These are phyloP conservation scores for Alosa alosa DNA, from an alignment of 2,113 vertebrate species.

Conservation along the genomic window DNA sequence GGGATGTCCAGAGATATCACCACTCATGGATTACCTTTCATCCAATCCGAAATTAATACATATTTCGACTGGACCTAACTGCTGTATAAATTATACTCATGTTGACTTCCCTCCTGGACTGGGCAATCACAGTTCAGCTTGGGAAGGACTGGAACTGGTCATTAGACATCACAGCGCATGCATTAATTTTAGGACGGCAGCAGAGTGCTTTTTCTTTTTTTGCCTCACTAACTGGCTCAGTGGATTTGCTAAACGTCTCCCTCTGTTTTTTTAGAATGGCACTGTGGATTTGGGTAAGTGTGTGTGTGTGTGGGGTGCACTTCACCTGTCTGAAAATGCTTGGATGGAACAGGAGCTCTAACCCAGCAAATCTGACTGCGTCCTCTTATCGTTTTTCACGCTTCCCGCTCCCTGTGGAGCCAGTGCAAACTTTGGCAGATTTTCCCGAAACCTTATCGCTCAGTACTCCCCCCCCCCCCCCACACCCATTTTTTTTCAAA, in stretches of 20 bases:
- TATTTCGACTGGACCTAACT: too few relatives aligned
- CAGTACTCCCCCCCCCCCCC: background rate
- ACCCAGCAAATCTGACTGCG: background rate
- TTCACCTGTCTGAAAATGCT: background rate
- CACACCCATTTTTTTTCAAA: background rate
- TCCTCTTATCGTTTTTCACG: constrained; percentile 1
- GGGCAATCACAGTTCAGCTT: background rate
- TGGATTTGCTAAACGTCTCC: background rate
- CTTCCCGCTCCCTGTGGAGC: background rate
- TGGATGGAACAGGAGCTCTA: background rate
- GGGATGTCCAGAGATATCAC: too few relatives aligned
- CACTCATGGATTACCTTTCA: too few relatives aligned
- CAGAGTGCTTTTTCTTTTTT: background rate
- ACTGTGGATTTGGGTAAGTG: background rate
- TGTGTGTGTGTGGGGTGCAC: too few relatives aligned
- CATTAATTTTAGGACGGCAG: background rate
- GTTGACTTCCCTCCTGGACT: background rate
- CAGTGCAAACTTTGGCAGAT: background rate
- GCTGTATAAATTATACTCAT: background rate
- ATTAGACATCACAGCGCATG: background rate
- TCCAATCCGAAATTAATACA: too few relatives aligned
- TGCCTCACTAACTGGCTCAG: background rate
- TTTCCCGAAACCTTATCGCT: background rate
- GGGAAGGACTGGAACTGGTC: background rate
- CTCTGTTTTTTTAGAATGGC: background rate